Evolutionary conservation across 1,140 invertebrate genomes (phyloP).

Genomic region (Halesus radiatus): DNA sequence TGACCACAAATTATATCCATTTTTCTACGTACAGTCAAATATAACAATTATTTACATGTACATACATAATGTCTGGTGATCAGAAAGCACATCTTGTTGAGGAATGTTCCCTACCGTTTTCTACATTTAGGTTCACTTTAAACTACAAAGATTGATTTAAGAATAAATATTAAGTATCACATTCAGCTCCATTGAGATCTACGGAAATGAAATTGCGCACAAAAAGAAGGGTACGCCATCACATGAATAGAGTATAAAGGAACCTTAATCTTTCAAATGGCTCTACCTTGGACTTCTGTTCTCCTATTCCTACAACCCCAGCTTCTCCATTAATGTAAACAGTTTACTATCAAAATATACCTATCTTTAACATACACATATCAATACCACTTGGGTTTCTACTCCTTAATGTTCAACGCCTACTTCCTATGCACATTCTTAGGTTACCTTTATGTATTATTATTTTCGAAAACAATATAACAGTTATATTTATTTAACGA

Average conservation of each 20-base stretch:
- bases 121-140: conserved; percentile 20
- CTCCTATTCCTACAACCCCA: background rate
- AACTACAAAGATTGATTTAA: conserved; percentile 39
- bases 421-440: conserved; percentile 12
- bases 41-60: conserved; percentile 44
- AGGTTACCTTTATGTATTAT: background rate
- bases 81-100: conserved; percentile 12
- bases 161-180: conserved; percentile 51
- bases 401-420: conserved; percentile 11
- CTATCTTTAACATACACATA: conserved; percentile 51
- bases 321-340: conserved; percentile 41
- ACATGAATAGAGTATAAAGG: conserved; percentile 43
- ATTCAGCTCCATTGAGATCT: conserved; percentile 46
- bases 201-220: conserved; percentile 49
- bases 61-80: background rate
- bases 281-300: conserved; percentile 32
- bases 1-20: conserved; percentile 25
- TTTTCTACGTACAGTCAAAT: conserved; percentile 46
- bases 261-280: conserved; percentile 40
- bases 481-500: background rate
- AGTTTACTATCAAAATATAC: conserved; percentile 57
- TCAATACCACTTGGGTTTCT: conserved; percentile 44
- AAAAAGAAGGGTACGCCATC: conserved; percentile 56
- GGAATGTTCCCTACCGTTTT: background rate
- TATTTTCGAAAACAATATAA: background rate